Base-by-base conservation (phyloP, 2,888 invertebrate genomes). In the Ophion costatus region DNA sequence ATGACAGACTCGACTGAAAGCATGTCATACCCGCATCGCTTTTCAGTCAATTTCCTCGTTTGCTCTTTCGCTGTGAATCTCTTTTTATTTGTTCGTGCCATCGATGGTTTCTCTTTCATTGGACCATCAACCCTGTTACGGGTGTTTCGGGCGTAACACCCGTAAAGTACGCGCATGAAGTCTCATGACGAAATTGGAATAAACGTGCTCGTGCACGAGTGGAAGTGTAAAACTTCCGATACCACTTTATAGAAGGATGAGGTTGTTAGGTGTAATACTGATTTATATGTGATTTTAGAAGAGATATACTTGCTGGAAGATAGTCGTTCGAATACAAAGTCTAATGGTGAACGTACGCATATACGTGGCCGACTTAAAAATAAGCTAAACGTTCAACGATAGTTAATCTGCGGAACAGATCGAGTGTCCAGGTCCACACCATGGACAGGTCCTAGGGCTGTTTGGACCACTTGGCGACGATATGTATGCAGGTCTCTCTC, bases 401-500 rank as follows among this genome's bases (percentile, higher is more conserved):
- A 57, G 10, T 20, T 2, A 51, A 33, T n/a, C 2, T 71, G 29
- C 57, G n/a, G n/a, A 33, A 51, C 56, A 17, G 56, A 33, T 71
- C 33, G 9, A 33, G 71, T 70, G 64, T 63, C 1, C 33, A 38
- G 20, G 33, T 69, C 24, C 0, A 82, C 70, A 69, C 22, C 67
- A 59, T 85, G 61, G 59, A 69, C 57, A 22, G 73, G 61, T 29
- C 64, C 70, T 76, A 77, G 86, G 87, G 84, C 29, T 87, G 85
- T 89, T 90, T 86, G 87, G 89, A 88, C 89, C 91, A 92, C 90
- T 90, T 89, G 92, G 90, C 88, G 82, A 87, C 91, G 90, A 93
- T 92, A 92, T 91, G 91, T 92, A 92, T 92, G 92, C 93, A 91
- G 80, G 86, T 85, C 88, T 89, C 87, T 86, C 88, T 89, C 88